Percentiles rank a stretch among this genome's conserved stretches.
These are phyloP conservation scores for Ctenopoma kingsleyae DNA, from an alignment of 2,797 vertebrate genomes.

Conservation along the genomic window DNA sequence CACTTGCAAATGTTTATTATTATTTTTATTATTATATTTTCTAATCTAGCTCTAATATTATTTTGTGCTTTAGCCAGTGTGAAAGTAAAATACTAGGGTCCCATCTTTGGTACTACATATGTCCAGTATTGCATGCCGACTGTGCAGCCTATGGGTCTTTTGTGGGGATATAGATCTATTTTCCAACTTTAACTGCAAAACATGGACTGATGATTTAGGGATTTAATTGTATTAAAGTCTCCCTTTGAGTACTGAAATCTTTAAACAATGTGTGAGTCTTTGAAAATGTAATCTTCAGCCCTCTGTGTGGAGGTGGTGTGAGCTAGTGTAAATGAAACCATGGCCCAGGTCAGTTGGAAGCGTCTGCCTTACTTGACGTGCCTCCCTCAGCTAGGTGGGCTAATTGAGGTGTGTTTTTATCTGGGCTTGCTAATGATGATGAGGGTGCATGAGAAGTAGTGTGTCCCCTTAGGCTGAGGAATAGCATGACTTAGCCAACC, in stretches of 20 bases:
- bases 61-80: not conserved
- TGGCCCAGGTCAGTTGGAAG: constrained; percentile 65
- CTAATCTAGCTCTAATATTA: not conserved
- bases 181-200: constrained; percentile 17
- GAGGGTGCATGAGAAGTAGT: constrained; percentile 78
- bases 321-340: constrained; percentile 44
- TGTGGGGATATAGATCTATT: not conserved
- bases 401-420: constrained; percentile 86
- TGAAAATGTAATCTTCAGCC: constrained; percentile 33
- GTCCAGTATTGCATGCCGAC: constrained; percentile 16
- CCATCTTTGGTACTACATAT: not conserved
- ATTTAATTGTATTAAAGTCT: constrained; percentile 24
- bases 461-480: constrained; percentile 84
- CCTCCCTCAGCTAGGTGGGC: constrained; percentile 72
- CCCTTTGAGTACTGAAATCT: constrained; percentile 26
- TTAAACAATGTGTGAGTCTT: constrained; percentile 15
- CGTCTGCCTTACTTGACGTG: constrained; percentile 50
- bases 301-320: constrained; percentile 32
- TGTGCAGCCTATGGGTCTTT: constrained; percentile 7
- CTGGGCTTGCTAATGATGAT: constrained; percentile 85
- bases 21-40: not conserved
- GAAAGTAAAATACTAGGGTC: not conserved
- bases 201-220: constrained; percentile 3
- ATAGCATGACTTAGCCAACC: constrained; percentile 83
- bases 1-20: not conserved